A percentile compares a stretch with the other conserved stretches of the same genome.
Evolutionary conservation across 2,797 vertebrate species (phyloP).

Genomic region (Lophius americanus): DNA sequence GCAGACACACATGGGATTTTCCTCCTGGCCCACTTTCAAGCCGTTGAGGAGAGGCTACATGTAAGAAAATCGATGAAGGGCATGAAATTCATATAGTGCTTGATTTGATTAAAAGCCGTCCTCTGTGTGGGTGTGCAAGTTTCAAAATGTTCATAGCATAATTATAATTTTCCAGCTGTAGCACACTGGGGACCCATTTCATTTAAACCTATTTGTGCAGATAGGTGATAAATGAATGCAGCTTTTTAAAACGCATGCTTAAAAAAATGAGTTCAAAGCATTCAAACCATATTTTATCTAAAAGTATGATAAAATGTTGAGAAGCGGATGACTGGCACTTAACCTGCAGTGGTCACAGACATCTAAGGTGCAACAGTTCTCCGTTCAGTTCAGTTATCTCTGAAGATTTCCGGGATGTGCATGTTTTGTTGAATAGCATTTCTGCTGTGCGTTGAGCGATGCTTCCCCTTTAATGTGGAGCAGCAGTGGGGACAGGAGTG

Average conservation of each 20-base stretch:
- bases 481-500: conserved; percentile 47
- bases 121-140: background rate
- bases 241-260: too few species aligned
- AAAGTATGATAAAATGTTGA: background rate
- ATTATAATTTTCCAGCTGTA: conserved; percentile 12
- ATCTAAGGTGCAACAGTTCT: too few species aligned
- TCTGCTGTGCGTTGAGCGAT: conserved; percentile 37
- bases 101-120: too few species aligned
- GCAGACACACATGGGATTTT: conserved; percentile 52
- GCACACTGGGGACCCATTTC: conserved; percentile 1
- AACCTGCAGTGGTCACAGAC: too few species aligned
- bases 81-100: too few species aligned
- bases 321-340: too few species aligned
- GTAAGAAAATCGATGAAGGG: background rate
- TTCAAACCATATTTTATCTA: background rate
- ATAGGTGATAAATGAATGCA: background rate
- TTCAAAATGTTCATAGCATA: conserved; percentile 26
- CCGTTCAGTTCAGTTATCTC: too few species aligned
- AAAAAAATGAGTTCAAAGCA: background rate
- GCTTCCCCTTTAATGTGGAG: conserved; percentile 85
- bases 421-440: conserved; percentile 10
- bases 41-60: conserved; percentile 8
- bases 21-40: conserved; percentile 54
- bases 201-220: background rate
- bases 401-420: background rate